Base-by-base conservation (phyloP, 1,140 invertebrate genomes). In the Eumaeus atala region DNA sequence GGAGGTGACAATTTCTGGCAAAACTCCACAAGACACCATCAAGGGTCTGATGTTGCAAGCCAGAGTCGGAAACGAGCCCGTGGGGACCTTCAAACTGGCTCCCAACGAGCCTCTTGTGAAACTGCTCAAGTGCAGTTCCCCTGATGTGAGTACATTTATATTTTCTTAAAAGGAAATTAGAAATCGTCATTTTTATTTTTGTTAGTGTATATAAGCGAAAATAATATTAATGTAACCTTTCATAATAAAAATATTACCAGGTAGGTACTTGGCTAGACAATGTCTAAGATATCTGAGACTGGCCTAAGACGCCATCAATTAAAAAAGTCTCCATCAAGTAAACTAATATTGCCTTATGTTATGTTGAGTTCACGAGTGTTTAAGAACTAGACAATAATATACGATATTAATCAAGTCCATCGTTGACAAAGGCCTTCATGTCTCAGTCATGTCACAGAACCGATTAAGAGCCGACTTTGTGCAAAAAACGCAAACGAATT, bases 41-140 rank as follows among this genome's bases (percentile, higher is more conserved):
- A 82, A 84, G 42, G 90, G 90, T 33, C 81, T 90, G 63, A 70
- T 90, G 54, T 63, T 90, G 16, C 88, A 90, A 64, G 89, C 86
- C n/a, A 72, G 89, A 9, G 66, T 73, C 9, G 81, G 80, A 3
- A 66, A 83, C 50, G 74, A 81, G 5, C 76, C 79, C 21, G 73
- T 90, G 0, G 89, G 89, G 33, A 66, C 68, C 36, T 90, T 90
- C 72, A 67, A 66, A 4, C 57, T 85, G 5, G 58, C 69, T 12
- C 64, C 79, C 21, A 76, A 76, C 48, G 72, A 87, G 35, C 62
- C 70, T 21, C 74, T 87, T 55, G 75, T 77, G 3, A 75, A 86
- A 57, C 64, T 77, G 0, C 54, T 89, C 34, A 74, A 89, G 63
- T 89, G 88, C 61, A 74, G 72, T 3, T 62, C 63, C 6, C 72